phyloP scores from a whole-genome alignment of 1,140 invertebrate species.

The Tetramorium simillimum region DNA sequence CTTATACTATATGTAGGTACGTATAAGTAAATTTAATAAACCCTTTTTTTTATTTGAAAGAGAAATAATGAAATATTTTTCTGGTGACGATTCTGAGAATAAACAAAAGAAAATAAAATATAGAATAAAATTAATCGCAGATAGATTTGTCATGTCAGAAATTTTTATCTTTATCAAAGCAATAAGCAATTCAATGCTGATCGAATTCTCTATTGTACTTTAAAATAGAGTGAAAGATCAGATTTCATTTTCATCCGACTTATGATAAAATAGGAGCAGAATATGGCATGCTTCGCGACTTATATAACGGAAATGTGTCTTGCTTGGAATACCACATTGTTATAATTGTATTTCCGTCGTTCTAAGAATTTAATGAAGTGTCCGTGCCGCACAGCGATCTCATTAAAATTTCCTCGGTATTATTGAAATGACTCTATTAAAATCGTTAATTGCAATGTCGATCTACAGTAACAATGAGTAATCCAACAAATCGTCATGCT shows the following conservation, averaged over 20 bases:
- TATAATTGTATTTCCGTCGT: slow-evolving; percentile 27
- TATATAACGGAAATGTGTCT: not conserved
- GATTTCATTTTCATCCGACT: slow-evolving; percentile 1
- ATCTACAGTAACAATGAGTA: not conserved
- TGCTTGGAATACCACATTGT: not conserved
- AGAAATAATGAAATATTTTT: not conserved
- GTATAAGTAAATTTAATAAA: not conserved
- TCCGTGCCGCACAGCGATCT: not conserved
- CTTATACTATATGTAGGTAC: not conserved
- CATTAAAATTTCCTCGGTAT: slow-evolving; percentile 44
- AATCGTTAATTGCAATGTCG: slow-evolving; percentile 1
- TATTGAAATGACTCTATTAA: slow-evolving; percentile 24
- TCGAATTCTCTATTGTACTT: not conserved
- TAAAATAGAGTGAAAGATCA: not conserved
- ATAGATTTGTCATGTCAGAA: not conserved
- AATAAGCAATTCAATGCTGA: slow-evolving; percentile 9
- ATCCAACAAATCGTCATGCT: not conserved
- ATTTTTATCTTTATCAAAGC: not conserved
- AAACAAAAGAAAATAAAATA: not conserved
- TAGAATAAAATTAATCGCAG: not conserved
- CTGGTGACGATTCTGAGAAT: not conserved
- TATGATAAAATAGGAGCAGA: not conserved
- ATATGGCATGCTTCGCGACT: not conserved
- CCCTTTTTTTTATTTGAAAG: not conserved
- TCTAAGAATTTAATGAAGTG: slow-evolving; percentile 44